phyloP scores from a whole-genome alignment of 2,888 invertebrate genomes.

The Papilio elwesi region DNA sequence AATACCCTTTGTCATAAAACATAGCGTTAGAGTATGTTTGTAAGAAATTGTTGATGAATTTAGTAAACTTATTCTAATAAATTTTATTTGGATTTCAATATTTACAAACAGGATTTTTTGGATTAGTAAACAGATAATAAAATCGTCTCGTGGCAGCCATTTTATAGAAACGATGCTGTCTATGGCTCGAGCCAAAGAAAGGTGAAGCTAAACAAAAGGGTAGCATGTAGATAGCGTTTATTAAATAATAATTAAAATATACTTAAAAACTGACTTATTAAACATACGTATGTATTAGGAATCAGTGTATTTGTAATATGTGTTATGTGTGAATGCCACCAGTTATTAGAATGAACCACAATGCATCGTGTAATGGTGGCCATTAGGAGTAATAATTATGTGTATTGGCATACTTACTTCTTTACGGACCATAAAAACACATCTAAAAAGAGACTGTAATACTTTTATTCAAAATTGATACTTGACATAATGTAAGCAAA shows the following conservation, averaged over 20 bases:
- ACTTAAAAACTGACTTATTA: conserved; percentile 60
- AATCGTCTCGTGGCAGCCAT: conserved; percentile 77
- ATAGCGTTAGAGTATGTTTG: not conserved
- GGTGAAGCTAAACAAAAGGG: conserved; percentile 84
- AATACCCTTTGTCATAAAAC: not conserved
- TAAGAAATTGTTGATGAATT: too few relatives aligned
- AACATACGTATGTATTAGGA: conserved; percentile 56
- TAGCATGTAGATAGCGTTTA: conserved; percentile 81
- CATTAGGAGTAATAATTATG: conserved; percentile 84
- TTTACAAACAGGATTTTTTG: conserved; percentile 46
- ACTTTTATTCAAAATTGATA: conserved; percentile 54
- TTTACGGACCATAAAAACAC: conserved; percentile 70
- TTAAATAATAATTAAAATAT: conserved; percentile 67
- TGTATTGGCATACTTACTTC: conserved; percentile 82
- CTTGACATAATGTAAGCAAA: conserved; percentile 69
- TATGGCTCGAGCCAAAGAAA: conserved; percentile 80
- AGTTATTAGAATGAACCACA: conserved; percentile 73
- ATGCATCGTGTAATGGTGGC: conserved; percentile 84
- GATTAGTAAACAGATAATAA: conserved; percentile 54
- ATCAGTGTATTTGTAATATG: conserved; percentile 59
- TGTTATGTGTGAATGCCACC: conserved; percentile 57
- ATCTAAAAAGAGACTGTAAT: conserved; percentile 56
- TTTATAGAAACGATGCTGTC: conserved; percentile 76
- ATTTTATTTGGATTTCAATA: not conserved
- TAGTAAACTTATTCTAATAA: not conserved